Evolutionary conservation across 2,888 invertebrate genomes (phyloP).

Genomic region (Apotomis turbidana): DNA sequence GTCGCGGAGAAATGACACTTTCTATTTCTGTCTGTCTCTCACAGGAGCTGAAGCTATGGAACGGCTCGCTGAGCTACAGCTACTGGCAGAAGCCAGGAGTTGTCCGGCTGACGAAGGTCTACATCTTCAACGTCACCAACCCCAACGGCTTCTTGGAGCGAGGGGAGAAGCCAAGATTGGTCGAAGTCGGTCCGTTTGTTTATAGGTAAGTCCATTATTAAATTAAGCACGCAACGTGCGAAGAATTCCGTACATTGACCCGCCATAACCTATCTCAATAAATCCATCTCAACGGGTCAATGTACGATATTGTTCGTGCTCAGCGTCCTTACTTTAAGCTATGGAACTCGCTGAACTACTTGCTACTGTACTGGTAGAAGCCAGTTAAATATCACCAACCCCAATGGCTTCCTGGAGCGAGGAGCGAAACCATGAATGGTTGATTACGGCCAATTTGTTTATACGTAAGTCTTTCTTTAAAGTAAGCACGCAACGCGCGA

Average conservation of each 20-base stretch:
- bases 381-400: conserved; percentile 95
- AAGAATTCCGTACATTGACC: too few species aligned
- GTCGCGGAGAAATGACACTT: too few species aligned
- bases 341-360: conserved; percentile 92
- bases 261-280: too few species aligned
- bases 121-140: conserved; percentile 95
- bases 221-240: neutral
- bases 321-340: conserved; percentile 70
- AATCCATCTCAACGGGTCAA: too few species aligned
- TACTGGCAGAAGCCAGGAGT: conserved; percentile 96
- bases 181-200: conserved; percentile 93
- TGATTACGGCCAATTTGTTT: conserved; percentile 94
- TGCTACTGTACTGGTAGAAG: conserved; percentile 96
- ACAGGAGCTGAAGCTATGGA: conserved; percentile 93
- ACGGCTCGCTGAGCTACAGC: conserved; percentile 93
- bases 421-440: conserved; percentile 92
- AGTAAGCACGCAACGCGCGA: neutral
- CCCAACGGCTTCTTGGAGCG: conserved; percentile 89
- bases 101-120: conserved; percentile 91
- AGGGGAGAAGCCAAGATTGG: conserved; percentile 91
- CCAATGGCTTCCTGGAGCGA: conserved; percentile 89
- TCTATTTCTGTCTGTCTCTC: conserved; percentile 44
- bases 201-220: conserved; percentile 86
- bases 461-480: conserved; percentile 85
- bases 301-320: too few species aligned